phyloP scores from a whole-genome alignment of 2,888 invertebrate species.

The Pemphredon lugubris region DNA sequence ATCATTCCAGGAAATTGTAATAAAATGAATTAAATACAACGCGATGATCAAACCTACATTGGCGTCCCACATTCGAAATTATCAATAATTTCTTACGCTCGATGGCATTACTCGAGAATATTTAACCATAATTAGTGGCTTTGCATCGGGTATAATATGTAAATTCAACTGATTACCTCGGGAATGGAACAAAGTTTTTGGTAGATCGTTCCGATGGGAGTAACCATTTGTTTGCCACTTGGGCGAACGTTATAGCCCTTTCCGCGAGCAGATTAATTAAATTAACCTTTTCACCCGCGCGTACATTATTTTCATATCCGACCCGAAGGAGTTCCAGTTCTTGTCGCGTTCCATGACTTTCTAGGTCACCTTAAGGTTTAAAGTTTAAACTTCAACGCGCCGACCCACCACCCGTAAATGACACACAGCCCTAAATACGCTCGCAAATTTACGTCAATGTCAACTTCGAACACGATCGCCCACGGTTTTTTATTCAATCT shows the following conservation, averaged over 20 bases:
- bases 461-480: too few relatives aligned
- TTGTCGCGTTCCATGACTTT: not conserved
- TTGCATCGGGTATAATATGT: conserved; percentile 1
- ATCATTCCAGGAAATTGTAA: too few relatives aligned
- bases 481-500: too few relatives aligned
- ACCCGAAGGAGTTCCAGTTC: conserved; percentile 15
- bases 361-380: too few relatives aligned
- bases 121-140: conserved; percentile 6
- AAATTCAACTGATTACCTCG: conserved; percentile 36
- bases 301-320: conserved; percentile 41
- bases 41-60: not conserved
- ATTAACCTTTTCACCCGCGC: conserved; percentile 46
- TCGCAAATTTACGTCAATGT: too few relatives aligned
- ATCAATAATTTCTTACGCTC: not conserved
- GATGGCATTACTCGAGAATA: not conserved
- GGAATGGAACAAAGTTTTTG: conserved; percentile 33
- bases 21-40: not conserved
- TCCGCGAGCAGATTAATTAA: conserved; percentile 46
- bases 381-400: too few relatives aligned
- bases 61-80: not conserved
- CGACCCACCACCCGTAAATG: too few relatives aligned
- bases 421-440: too few relatives aligned
- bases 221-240: conserved; percentile 31
- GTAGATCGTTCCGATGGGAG: conserved; percentile 30
- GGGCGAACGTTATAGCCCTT: conserved; percentile 16